Conservation (phyloP, 2,888 invertebrate genomes). For the Apodemia mormo region DNA sequence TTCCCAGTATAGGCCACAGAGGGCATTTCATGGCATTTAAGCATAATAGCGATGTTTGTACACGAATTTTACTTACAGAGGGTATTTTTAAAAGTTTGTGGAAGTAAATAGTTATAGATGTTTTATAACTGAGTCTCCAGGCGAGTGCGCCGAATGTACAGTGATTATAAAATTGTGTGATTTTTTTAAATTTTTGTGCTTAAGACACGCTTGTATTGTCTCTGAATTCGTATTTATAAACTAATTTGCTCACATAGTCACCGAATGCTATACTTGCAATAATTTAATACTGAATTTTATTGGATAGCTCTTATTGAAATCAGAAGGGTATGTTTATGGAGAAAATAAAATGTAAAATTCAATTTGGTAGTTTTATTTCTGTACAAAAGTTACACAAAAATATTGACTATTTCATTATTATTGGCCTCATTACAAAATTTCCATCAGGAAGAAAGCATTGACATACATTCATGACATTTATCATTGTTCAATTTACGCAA, state of each 20-base stretch:
- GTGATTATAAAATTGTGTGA: constrained; percentile 57
- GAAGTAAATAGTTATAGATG: constrained; percentile 44
- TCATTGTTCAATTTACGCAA: neutral
- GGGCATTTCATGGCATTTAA: constrained; percentile 52
- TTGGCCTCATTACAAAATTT: neutral
- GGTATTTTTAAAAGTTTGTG: constrained; percentile 53
- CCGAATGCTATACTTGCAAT: constrained; percentile 22
- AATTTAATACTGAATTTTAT: constrained; percentile 21
- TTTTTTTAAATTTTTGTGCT: constrained; percentile 63
- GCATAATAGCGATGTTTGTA: constrained; percentile 48
- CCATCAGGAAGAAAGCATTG: neutral
- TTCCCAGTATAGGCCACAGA: constrained; percentile 32
- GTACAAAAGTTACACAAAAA: constrained; percentile 30
- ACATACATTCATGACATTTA: neutral
- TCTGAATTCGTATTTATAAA: constrained; percentile 67
- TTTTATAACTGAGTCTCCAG: constrained; percentile 36
- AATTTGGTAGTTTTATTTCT: constrained; percentile 50
- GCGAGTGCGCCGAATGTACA: constrained; percentile 50
- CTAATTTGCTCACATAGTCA: constrained; percentile 50
- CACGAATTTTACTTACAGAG: constrained; percentile 50
- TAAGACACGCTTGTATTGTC: constrained; percentile 66
- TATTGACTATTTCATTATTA: constrained; percentile 10
- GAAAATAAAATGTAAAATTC: constrained; percentile 65
- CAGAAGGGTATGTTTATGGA: constrained; percentile 74
- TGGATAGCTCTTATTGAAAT: constrained; percentile 53